Percentiles rank a stretch among this genome's conserved stretches.
Evolutionary conservation across 2,797 vertebrate genomes (phyloP).

Genomic region (Ctenochaetus hawaiiensis): DNA sequence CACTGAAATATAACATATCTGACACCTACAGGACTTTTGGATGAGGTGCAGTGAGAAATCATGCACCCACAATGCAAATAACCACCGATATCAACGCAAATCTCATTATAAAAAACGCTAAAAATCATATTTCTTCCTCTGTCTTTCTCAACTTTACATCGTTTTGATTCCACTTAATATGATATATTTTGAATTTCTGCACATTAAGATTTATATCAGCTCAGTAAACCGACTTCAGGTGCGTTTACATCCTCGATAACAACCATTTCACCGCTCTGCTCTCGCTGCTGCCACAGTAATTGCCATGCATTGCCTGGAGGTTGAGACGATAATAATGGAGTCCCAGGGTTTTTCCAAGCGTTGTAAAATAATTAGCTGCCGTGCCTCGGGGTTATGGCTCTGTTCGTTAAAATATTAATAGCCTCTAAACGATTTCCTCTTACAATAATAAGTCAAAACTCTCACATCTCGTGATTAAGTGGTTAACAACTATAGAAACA

Average conservation of each 20-base stretch:
- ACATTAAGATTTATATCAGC: constrained; percentile 42
- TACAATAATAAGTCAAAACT: constrained; percentile 84
- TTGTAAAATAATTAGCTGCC: constrained; percentile 88
- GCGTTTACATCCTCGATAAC: constrained; percentile 60
- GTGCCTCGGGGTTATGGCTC: constrained; percentile 83
- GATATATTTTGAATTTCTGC: constrained; percentile 37
- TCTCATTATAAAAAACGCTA: neutral
- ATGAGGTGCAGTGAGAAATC: neutral
- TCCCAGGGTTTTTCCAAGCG: constrained; percentile 86
- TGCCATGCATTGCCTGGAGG: constrained; percentile 77
- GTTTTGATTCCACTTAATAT: constrained; percentile 35
- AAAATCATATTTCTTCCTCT: neutral
- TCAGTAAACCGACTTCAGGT: constrained; percentile 67
- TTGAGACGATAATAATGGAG: constrained; percentile 82
- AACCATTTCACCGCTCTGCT: constrained; percentile 57
- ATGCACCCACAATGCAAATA: constrained; percentile 7
- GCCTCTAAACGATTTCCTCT: constrained; percentile 86
- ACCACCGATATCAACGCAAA: constrained; percentile 1
- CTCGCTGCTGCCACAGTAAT: constrained; percentile 75
- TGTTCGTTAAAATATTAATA: constrained; percentile 87
- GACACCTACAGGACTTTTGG: constrained; percentile 13
- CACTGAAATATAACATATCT: neutral
- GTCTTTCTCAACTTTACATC: constrained; percentile 12
- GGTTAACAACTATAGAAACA: constrained; percentile 82
- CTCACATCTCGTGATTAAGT: constrained; percentile 83